A percentile compares a stretch with the other conserved stretches of the same genome.
Conservation (phyloP, 2,888 invertebrate genomes). For the Caenorhabditis afra region DNA sequence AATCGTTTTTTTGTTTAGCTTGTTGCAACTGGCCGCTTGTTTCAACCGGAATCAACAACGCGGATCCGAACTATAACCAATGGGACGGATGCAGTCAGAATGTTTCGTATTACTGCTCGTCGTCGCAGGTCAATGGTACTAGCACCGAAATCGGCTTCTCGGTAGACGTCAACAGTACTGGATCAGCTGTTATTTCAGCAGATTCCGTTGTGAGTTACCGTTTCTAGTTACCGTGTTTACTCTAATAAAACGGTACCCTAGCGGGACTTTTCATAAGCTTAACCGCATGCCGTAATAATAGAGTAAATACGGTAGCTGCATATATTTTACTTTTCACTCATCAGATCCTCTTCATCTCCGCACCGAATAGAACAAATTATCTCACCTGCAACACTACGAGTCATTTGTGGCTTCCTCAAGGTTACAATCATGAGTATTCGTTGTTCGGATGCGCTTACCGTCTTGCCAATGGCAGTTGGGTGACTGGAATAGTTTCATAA, state of each 20-base stretch:
- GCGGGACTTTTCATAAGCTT: no score
- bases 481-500: no score
- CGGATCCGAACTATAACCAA: not conserved
- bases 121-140: not conserved
- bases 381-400: constrained; percentile 6
- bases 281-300: no score
- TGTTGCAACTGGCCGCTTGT: constrained; percentile 8
- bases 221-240: no score
- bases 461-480: not conserved
- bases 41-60: not conserved
- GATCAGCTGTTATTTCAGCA: not conserved
- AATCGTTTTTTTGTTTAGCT: constrained; percentile 2
- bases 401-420: not conserved
- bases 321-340: no score
- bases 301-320: no score
- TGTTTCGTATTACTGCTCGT: not conserved
- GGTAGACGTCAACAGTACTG: not conserved
- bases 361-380: not conserved
- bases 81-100: constrained; percentile 11
- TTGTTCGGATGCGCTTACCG: not conserved
- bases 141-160: not conserved
- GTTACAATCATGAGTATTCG: not conserved
- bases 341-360: no score
- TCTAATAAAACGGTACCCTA: no score
- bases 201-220: no score